These are phyloP conservation scores for Caenorhabditis sp. DNA, from an alignment of 2,888 invertebrate species.

Conservation along the genomic window DNA sequence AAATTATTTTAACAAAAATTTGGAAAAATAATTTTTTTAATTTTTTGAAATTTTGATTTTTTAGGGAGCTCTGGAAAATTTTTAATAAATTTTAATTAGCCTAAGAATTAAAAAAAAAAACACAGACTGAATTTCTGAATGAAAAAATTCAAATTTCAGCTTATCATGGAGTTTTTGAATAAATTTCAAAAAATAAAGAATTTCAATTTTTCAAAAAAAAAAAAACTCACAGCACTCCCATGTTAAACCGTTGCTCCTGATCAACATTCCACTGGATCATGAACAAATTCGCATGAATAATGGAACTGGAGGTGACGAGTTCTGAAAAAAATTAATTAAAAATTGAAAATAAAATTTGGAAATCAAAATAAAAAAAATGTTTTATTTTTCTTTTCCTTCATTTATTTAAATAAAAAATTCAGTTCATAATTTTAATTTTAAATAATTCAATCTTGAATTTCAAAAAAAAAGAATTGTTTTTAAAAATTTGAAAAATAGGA, in stretches of 20 bases:
- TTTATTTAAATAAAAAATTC: no score
- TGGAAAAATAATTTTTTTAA: background rate
- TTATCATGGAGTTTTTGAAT: no score
- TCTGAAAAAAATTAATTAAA: slow-evolving; percentile 10
- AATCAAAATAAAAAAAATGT: no score
- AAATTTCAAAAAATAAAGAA: no score
- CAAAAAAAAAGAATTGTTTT: background rate
- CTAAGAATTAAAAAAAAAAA: no score
- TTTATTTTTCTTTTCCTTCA: no score
- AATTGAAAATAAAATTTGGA: no score
- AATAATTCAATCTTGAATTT: background rate
- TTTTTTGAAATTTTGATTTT: background rate
- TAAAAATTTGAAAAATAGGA: background rate
- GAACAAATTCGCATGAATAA: slow-evolving; percentile 25
- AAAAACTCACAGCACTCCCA: slow-evolving; percentile 16
- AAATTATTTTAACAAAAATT: no score
- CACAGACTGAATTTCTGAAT: no score
- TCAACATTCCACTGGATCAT: slow-evolving; percentile 46
- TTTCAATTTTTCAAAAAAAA: background rate
- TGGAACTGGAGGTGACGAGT: slow-evolving; percentile 30
- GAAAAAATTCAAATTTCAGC: no score
- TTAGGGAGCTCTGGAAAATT: background rate
- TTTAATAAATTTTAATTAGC: background rate
- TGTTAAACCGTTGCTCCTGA: background rate
- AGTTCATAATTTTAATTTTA: background rate